Percentiles rank a stretch among this genome's conserved stretches.
These are phyloP conservation scores for Megastigmus dorsalis DNA, from an alignment of 2,888 invertebrate genomes.

Conservation along the genomic window DNA sequence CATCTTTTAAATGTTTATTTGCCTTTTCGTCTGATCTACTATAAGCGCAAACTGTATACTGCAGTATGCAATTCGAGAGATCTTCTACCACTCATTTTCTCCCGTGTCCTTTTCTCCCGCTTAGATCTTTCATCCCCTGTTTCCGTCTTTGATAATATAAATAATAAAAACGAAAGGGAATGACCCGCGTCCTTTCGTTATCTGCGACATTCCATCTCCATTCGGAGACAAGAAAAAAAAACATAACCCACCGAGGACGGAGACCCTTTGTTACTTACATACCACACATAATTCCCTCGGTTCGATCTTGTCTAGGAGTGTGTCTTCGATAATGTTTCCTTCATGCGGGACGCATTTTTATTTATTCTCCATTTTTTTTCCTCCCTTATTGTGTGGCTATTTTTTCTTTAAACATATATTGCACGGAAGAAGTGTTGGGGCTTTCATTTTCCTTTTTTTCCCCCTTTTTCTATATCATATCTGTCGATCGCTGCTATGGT, in stretches of 20 bases:
- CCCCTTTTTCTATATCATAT: constrained; percentile 10
- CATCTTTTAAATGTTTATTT: too few species aligned
- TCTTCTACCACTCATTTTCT: too few species aligned
- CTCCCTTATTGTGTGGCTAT: constrained; percentile 13
- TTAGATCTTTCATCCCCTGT: neutral
- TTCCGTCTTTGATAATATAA: neutral
- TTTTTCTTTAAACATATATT: constrained; percentile 14
- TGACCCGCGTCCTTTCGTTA: neutral
- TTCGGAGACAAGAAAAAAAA: neutral
- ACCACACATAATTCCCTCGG: constrained; percentile 22
- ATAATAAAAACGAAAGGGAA: constrained; percentile 1
- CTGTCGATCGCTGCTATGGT: neutral
- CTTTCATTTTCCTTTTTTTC: neutral
- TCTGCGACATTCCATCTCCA: constrained; percentile 6
- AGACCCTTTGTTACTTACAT: neutral
- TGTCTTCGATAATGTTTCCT: constrained; percentile 31
- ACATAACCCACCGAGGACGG: neutral
- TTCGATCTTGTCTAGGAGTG: constrained; percentile 20
- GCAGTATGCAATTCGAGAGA: too few species aligned
- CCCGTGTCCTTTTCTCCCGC: neutral
- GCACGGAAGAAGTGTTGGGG: neutral
- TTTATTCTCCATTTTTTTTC: neutral
- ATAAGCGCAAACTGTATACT: too few species aligned
- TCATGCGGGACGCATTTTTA: constrained; percentile 16
- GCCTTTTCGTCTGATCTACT: too few species aligned